These are phyloP conservation scores for Ploceus nigricollis DNA, from an alignment of 2,113 vertebrate genomes.

Conservation along the genomic window DNA sequence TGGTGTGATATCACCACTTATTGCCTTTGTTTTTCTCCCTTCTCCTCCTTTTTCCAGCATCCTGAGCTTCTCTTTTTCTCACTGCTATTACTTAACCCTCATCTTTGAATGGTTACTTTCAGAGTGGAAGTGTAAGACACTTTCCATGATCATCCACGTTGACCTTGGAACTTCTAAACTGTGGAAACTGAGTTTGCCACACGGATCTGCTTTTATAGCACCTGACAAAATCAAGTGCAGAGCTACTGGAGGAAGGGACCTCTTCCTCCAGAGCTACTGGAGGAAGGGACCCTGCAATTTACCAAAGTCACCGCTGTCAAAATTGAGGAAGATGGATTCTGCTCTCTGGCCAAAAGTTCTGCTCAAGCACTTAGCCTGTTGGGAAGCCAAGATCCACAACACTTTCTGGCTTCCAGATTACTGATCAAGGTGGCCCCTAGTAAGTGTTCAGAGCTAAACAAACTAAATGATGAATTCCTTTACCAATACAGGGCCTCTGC, in stretches of 20 bases:
- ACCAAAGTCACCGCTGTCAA: constrained; percentile 25
- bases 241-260: constrained; percentile 47
- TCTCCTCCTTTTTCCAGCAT: not conserved
- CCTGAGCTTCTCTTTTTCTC: not conserved
- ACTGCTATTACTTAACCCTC: not conserved
- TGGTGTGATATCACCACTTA: not conserved
- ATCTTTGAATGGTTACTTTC: not conserved
- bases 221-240: constrained; percentile 35
- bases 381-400: constrained; percentile 51
- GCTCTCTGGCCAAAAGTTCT: constrained; percentile 10
- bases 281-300: constrained; percentile 45
- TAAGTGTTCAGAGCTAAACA: constrained; percentile 42
- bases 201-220: constrained; percentile 33
- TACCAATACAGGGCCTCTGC: not conserved
- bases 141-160: not conserved
- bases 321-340: constrained; percentile 51
- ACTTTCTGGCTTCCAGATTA: constrained; percentile 28
- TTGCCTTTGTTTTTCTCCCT: not conserved
- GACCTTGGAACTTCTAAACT: constrained; percentile 31
- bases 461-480: constrained; percentile 31
- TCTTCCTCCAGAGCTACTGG: constrained; percentile 40
- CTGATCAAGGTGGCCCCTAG: constrained; percentile 19
- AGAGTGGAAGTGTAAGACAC: not conserved
- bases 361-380: constrained; percentile 28
- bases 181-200: not conserved